These are phyloP conservation scores for Amphiura filiformis DNA, from an alignment of 35 echinoderm and acorn worm genomes.

Conservation along the genomic window DNA sequence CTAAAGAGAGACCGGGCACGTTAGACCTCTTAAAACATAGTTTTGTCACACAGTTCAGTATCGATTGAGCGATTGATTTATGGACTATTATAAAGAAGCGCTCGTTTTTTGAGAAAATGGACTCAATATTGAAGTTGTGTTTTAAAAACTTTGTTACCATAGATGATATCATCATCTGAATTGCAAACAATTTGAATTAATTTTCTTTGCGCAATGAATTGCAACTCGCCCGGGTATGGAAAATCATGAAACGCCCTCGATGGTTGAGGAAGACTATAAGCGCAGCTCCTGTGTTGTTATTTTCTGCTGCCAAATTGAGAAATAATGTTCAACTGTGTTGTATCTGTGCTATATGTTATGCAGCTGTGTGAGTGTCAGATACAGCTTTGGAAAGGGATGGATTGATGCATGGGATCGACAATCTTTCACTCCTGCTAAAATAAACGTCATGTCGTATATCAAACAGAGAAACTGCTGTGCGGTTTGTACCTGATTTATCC, in stretches of 20 bases:
- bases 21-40: conserved; percentile 61
- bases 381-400: too few species aligned
- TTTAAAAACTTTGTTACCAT: neutral
- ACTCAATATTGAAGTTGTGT: neutral
- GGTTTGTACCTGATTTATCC: too few species aligned
- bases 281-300: neutral
- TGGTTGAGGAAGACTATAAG: neutral
- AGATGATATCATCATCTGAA: neutral
- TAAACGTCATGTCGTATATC: too few species aligned
- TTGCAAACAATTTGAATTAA: too few species aligned
- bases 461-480: too few species aligned
- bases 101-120: neutral
- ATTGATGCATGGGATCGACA: too few species aligned
- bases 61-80: conserved; percentile 33
- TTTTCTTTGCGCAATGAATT: neutral
- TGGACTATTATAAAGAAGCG: too few species aligned
- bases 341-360: neutral
- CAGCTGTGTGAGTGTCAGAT: neutral
- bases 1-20: conserved; percentile 69
- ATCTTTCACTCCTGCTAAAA: too few species aligned
- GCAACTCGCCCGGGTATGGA: neutral
- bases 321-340: neutral
- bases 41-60: conserved; percentile 74
- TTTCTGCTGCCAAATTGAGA: neutral
- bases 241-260: neutral